Conservation (phyloP, 1,140 invertebrate species). For the Grapholita molesta region DNA sequence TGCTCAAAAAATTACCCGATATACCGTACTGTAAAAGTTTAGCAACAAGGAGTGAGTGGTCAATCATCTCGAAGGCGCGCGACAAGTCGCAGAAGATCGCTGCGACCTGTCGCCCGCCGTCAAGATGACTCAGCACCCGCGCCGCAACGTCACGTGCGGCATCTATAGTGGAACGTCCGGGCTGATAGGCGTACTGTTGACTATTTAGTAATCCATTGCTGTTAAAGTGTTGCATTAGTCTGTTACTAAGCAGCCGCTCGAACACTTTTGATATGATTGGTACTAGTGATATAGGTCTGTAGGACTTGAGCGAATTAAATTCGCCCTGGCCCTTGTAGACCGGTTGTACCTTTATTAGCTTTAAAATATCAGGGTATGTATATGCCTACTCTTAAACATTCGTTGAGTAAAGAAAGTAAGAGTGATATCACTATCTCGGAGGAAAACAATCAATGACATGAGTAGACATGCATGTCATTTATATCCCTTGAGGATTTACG, state of each 20-base stretch:
- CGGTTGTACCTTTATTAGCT: constrained; percentile 2
- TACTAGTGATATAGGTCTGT: background rate
- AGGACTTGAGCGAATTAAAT: background rate
- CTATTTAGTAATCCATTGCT: background rate
- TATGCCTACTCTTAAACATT: background rate
- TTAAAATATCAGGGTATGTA: background rate
- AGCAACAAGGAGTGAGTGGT: background rate
- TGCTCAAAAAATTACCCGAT: background rate
- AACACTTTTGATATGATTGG: constrained; percentile 8
- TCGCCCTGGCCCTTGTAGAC: constrained; percentile 2
- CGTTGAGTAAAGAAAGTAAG: background rate
- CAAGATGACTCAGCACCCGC: background rate
- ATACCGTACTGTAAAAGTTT: constrained; percentile 19
- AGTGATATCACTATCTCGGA: background rate
- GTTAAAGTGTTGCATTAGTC: background rate
- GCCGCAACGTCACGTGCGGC: background rate
- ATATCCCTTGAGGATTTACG: background rate
- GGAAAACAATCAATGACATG: background rate
- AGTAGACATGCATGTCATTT: background rate
- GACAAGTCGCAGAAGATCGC: constrained; percentile 23
- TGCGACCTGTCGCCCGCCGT: constrained; percentile 4
- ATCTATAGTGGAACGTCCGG: background rate
- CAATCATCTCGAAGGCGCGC: constrained; percentile 19
- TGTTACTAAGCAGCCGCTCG: background rate
- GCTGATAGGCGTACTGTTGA: constrained; percentile 7